These are phyloP conservation scores for Pampus argenteus DNA, from an alignment of 2,797 vertebrate genomes.

Conservation along the genomic window DNA sequence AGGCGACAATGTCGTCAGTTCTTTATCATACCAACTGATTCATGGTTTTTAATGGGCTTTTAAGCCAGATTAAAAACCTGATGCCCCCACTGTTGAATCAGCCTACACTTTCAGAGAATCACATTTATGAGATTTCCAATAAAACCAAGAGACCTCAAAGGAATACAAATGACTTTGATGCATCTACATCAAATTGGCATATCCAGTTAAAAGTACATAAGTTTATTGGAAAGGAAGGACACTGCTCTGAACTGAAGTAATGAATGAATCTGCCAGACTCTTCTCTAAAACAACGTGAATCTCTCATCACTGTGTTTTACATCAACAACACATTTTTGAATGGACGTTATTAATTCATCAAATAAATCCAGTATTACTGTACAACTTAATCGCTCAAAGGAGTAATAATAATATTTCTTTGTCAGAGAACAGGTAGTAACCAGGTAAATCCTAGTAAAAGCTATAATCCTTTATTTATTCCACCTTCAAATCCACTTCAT, in stretches of 20 bases:
- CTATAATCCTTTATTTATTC: slow-evolving; percentile 3
- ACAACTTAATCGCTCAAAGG: too few species aligned
- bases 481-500: slow-evolving; percentile 5
- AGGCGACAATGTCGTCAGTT: slow-evolving; percentile 53
- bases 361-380: too few species aligned
- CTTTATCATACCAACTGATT: slow-evolving; percentile 65
- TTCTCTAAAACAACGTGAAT: not conserved
- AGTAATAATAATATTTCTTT: too few species aligned
- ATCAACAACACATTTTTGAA: not conserved
- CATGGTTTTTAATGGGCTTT: slow-evolving; percentile 78
- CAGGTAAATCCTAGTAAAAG: not conserved
- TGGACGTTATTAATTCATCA: not conserved
- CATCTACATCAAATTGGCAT: slow-evolving; percentile 50
- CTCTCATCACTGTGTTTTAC: not conserved
- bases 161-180: slow-evolving; percentile 67
- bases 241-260: slow-evolving; percentile 26
- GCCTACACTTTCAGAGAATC: slow-evolving; percentile 60
- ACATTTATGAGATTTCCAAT: slow-evolving; percentile 74
- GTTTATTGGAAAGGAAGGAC: slow-evolving; percentile 33
- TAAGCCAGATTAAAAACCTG: slow-evolving; percentile 81
- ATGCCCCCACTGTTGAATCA: slow-evolving; percentile 66
- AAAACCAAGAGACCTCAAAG: slow-evolving; percentile 54
- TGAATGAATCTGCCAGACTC: not conserved
- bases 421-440: too few species aligned
- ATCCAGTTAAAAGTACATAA: slow-evolving; percentile 43